phyloP scores from a whole-genome alignment of 1,140 invertebrate species.

The Proales similis region DNA sequence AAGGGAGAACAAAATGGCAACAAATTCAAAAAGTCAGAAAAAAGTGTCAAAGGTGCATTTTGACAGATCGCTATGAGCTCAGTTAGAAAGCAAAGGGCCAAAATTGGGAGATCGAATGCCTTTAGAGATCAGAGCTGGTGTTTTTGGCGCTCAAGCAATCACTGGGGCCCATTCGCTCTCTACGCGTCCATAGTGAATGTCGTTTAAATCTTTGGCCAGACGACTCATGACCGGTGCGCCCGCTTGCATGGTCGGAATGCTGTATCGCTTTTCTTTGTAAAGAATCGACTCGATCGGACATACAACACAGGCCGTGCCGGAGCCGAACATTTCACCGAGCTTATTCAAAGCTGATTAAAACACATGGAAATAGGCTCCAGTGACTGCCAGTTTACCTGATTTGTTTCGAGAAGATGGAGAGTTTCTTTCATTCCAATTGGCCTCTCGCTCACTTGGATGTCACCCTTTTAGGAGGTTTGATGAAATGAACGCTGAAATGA shows the following conservation, averaged over 20 bases:
- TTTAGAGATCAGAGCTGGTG: too few relatives aligned
- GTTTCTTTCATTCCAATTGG: constrained; percentile 63
- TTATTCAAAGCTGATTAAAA: constrained; percentile 52
- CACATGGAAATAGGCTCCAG: not conserved
- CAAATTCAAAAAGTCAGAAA: too few relatives aligned
- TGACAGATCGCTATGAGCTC: too few relatives aligned
- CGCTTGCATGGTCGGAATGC: constrained; percentile 62
- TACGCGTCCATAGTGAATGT: constrained; percentile 73
- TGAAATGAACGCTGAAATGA: constrained; percentile 51
- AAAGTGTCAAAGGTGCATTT: too few relatives aligned
- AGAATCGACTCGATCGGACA: constrained; percentile 74
- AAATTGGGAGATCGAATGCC: too few relatives aligned
- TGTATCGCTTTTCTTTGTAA: constrained; percentile 56
- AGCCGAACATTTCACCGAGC: constrained; percentile 85
- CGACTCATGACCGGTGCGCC: constrained; percentile 51
- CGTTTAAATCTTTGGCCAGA: constrained; percentile 65
- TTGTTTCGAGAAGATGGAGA: constrained; percentile 44
- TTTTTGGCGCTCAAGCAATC: constrained; percentile 48
- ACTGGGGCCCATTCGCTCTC: constrained; percentile 64
- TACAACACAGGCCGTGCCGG: constrained; percentile 84
- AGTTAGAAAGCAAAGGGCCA: too few relatives aligned
- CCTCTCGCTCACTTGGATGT: constrained; percentile 77
- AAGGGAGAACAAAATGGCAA: too few relatives aligned
- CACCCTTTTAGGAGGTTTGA: constrained; percentile 72
- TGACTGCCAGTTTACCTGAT: constrained; percentile 63